A percentile compares a stretch with the other conserved stretches of the same genome.
These are phyloP conservation scores for Heliothis subflexa DNA, from an alignment of 1,140 invertebrate species.

Conservation along the genomic window DNA sequence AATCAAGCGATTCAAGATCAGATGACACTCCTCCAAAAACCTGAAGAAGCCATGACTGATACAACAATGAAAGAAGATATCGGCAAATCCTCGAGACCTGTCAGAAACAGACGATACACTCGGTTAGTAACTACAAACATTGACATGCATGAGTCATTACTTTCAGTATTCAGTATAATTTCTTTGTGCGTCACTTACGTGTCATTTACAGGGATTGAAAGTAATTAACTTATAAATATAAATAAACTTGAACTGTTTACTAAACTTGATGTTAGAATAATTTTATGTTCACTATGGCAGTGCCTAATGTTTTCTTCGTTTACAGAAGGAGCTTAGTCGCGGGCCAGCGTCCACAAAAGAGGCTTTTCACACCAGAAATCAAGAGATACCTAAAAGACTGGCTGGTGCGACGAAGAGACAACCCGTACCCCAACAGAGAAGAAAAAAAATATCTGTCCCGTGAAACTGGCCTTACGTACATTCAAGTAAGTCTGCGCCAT, in stretches of 20 bases:
- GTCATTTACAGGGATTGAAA: constrained; percentile 52
- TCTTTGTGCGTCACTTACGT: constrained; percentile 80
- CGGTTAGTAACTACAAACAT: constrained; percentile 74
- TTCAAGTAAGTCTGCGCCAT: constrained; percentile 86
- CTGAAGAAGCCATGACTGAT: constrained; percentile 68
- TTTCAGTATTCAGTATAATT: constrained; percentile 73
- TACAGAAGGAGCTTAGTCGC: constrained; percentile 86
- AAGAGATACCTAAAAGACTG: constrained; percentile 91
- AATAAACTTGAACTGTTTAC: not conserved
- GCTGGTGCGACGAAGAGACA: constrained; percentile 89
- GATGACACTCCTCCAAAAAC: constrained; percentile 78
- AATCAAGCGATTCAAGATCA: constrained; percentile 50
- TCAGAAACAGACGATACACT: constrained; percentile 87
- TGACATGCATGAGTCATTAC: constrained; percentile 71
- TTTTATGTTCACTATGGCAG: not conserved
- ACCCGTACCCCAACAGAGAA: constrained; percentile 91
- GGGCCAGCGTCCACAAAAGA: constrained; percentile 88
- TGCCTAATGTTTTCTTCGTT: constrained; percentile 49
- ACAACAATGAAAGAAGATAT: constrained; percentile 67
- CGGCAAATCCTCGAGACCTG: constrained; percentile 84
- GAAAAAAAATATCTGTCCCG: constrained; percentile 90
- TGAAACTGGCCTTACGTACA: constrained; percentile 90
- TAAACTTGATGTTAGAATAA: not conserved
- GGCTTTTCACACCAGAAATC: constrained; percentile 91
- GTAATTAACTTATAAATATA: constrained; percentile 47